These are phyloP conservation scores for Tylochromis polylepis DNA, from an alignment of 2,113 vertebrate genomes.

Conservation along the genomic window DNA sequence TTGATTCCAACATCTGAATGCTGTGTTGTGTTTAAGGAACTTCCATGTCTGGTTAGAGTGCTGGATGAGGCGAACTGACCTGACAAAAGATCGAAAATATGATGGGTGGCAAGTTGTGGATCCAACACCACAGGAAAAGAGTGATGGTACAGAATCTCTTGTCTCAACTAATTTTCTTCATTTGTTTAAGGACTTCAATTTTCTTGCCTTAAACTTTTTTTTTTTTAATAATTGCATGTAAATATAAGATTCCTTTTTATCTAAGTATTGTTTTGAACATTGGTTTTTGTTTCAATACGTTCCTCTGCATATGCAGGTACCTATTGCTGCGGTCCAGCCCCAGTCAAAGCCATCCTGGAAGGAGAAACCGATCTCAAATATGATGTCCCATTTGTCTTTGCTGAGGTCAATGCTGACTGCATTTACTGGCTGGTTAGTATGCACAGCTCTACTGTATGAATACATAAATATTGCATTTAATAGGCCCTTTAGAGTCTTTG, in stretches of 20 bases:
- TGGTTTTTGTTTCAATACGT: no score
- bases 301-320: no score
- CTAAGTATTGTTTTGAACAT: background rate
- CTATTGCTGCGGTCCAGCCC: constrained; percentile 79
- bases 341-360: constrained; percentile 77
- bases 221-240: no score
- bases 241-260: background rate
- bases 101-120: constrained; percentile 91
- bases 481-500: background rate
- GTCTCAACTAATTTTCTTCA: background rate
- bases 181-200: background rate
- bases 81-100: constrained; percentile 37
- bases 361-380: constrained; percentile 70
- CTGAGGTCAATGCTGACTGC: constrained; percentile 79
- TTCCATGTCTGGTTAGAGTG: constrained; percentile 90
- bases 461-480: no score
- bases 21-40: constrained; percentile 73
- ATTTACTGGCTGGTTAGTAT: constrained; percentile 72
- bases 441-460: background rate
- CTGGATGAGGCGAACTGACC: constrained; percentile 86
- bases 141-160: constrained; percentile 66
- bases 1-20: background rate
- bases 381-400: constrained; percentile 58
- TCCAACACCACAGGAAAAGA: constrained; percentile 88
- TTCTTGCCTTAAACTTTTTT: no score